Conservation (phyloP, 2,888 invertebrate genomes). For the Diabrotica balteata region DNA sequence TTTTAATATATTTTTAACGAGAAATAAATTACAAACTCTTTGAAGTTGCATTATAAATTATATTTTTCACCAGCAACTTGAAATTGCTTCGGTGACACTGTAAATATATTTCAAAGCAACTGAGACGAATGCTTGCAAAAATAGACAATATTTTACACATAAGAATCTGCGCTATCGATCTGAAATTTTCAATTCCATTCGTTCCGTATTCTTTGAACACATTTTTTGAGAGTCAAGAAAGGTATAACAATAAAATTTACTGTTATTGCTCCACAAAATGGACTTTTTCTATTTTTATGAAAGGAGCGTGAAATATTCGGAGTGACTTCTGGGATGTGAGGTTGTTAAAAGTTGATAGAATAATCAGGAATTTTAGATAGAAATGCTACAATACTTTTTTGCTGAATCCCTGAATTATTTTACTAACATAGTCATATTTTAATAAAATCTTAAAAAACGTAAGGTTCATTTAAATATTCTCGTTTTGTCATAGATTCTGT, state of each 20-base stretch:
- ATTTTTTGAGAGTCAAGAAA: conserved; percentile 33
- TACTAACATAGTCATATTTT: too few relatives aligned
- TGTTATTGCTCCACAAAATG: conserved; percentile 31
- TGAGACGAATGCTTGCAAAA: conserved; percentile 37
- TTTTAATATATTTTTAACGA: not conserved
- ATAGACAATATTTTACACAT: conserved; percentile 38
- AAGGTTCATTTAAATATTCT: too few relatives aligned
- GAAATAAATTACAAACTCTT: not conserved
- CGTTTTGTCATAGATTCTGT: too few relatives aligned
- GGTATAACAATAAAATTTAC: conserved; percentile 38
- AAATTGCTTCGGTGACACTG: conserved; percentile 15
- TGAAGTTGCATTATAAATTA: not conserved
- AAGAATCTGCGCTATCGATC: conserved; percentile 31
- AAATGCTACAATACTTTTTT: too few relatives aligned
- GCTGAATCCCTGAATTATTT: too few relatives aligned
- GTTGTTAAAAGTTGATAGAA: conserved; percentile 23
- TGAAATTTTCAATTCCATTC: conserved; percentile 33
- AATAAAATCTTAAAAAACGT: too few relatives aligned
- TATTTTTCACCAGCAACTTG: not conserved
- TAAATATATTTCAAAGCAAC: conserved; percentile 29
- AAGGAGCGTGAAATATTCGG: conserved; percentile 20
- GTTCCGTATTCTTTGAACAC: conserved; percentile 23
- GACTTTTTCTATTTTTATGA: conserved; percentile 30
- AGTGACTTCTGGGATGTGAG: conserved; percentile 12
- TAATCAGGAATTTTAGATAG: conserved; percentile 18